phyloP scores from a whole-genome alignment of 2,888 invertebrate genomes.

The Malacosoma neustria region DNA sequence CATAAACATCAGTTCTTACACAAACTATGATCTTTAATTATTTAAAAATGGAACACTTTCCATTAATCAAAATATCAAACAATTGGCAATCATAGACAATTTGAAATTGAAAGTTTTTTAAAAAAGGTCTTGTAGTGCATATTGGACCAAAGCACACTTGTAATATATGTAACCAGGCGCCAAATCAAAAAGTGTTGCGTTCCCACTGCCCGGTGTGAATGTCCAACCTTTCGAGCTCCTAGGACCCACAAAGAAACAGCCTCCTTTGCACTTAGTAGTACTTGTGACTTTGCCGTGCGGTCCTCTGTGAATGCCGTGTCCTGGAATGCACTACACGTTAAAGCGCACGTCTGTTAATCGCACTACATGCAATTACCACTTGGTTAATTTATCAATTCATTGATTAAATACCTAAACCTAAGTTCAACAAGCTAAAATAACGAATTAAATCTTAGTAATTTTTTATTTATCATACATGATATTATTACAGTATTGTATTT shows the following conservation, averaged over 20 bases:
- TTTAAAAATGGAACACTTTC: too few species aligned
- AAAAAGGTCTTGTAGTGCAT: too few species aligned
- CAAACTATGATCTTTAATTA: too few species aligned
- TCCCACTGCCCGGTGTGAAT: conserved; percentile 37
- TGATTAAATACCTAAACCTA: too few species aligned
- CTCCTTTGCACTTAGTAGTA: conserved; percentile 94
- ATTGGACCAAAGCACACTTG: too few species aligned
- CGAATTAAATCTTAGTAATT: conserved; percentile 14
- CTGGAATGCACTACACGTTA: conserved; percentile 77
- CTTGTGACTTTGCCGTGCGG: conserved; percentile 81
- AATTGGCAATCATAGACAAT: too few species aligned
- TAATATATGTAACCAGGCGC: not conserved
- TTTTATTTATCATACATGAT: too few species aligned
- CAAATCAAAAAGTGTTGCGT: conserved; percentile 28
- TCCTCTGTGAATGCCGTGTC: conserved; percentile 81
- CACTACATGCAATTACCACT: conserved; percentile 64
- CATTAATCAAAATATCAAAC: too few species aligned
- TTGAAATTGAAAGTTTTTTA: too few species aligned
- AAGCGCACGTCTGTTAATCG: conserved; percentile 61
- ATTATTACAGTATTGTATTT: too few species aligned
- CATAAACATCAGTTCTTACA: too few species aligned
- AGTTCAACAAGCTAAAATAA: conserved; percentile 24
- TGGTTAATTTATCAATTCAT: too few species aligned
- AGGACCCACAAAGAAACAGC: conserved; percentile 95
- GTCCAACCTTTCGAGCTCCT: conserved; percentile 92